These are phyloP conservation scores for Trimorus sp. DNA, from an alignment of 2,888 invertebrate species.

Conservation along the genomic window DNA sequence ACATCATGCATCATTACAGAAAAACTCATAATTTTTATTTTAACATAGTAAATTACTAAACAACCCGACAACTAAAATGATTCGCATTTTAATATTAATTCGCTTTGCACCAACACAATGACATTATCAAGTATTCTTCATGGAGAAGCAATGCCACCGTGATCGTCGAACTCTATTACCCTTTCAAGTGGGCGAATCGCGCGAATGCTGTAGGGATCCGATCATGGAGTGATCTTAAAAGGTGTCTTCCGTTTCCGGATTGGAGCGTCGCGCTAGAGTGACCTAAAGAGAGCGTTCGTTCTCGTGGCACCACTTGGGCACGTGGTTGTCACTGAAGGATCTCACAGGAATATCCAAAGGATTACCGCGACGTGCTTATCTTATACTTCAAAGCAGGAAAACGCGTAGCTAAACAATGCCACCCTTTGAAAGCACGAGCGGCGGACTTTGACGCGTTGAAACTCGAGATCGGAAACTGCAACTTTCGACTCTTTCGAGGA, in stretches of 20 bases:
- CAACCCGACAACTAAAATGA: too few species aligned
- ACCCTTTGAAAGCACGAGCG: slow-evolving; percentile 48
- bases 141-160: slow-evolving; percentile 2
- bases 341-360: slow-evolving; percentile 64
- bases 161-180: too few species aligned
- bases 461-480: slow-evolving; percentile 55
- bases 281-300: slow-evolving; percentile 74
- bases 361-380: slow-evolving; percentile 62
- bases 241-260: slow-evolving; percentile 80
- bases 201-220: too few species aligned
- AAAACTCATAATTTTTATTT: too few species aligned
- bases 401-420: slow-evolving; percentile 63
- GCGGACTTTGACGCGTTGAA: slow-evolving; percentile 55
- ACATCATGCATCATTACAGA: too few species aligned
- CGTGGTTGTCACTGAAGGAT: slow-evolving; percentile 77
- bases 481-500: slow-evolving; percentile 57
- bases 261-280: slow-evolving; percentile 74
- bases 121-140: too few species aligned
- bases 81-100: too few species aligned
- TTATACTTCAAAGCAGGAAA: slow-evolving; percentile 62
- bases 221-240: slow-evolving; percentile 66
- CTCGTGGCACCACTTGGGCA: slow-evolving; percentile 77
- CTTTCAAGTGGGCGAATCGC: too few species aligned
- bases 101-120: too few species aligned
- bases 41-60: too few species aligned